These are phyloP conservation scores for Thereva nobilitata DNA, from an alignment of 2,888 invertebrate species.

Conservation along the genomic window DNA sequence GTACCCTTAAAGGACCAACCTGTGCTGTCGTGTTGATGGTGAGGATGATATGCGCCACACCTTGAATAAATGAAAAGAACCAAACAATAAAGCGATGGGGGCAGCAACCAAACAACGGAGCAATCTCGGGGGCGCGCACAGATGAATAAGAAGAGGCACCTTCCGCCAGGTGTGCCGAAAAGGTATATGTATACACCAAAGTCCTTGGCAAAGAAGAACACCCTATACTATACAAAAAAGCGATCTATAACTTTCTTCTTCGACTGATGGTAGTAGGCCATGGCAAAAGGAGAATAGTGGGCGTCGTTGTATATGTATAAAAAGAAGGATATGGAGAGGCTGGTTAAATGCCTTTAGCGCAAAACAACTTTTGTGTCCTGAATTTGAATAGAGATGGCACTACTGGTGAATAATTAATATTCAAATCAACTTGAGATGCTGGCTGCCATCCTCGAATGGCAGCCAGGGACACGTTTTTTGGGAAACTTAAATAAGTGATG, in stretches of 20 bases:
- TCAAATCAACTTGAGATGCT: constrained; percentile 38
- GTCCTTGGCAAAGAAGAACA: too few relatives aligned
- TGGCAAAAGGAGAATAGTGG: constrained; percentile 2
- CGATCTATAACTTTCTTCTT: constrained; percentile 30
- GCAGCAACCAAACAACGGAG: constrained; percentile 25
- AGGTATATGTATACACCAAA: not conserved
- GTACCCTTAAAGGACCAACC: constrained; percentile 19
- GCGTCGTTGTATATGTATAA: not conserved
- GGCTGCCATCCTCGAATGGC: constrained; percentile 16
- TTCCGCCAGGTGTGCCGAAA: constrained; percentile 30
- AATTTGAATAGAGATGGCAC: constrained; percentile 39
- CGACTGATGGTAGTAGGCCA: constrained; percentile 22
- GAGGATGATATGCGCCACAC: constrained; percentile 32
- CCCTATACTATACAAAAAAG: constrained; percentile 17
- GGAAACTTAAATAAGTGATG: constrained; percentile 29
- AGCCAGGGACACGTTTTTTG: constrained; percentile 22
- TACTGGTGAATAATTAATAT: constrained; percentile 36
- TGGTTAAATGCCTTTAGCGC: not conserved
- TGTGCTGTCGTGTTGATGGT: constrained; percentile 28
- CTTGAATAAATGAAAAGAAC: constrained; percentile 38
- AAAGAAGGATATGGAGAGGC: constrained; percentile 1
- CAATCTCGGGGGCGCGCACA: constrained; percentile 28
- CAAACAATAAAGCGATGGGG: constrained; percentile 21
- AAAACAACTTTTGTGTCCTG: constrained; percentile 30
- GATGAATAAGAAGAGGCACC: constrained; percentile 29